phyloP scores from a whole-genome alignment of 2,888 invertebrate species.

The Carcina quercana region DNA sequence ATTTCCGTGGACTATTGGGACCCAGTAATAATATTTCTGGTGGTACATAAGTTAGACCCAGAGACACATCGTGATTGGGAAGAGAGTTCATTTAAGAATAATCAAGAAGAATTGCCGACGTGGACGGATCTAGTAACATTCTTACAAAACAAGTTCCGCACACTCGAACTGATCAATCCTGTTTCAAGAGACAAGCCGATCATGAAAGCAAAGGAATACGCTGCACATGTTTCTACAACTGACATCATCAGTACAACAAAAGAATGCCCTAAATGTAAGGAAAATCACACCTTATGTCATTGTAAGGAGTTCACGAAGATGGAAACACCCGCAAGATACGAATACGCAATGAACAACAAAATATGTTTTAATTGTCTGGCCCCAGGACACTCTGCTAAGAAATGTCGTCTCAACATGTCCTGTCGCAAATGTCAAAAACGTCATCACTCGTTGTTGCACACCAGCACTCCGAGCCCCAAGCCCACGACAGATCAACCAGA shows the following conservation, averaged over 20 bases:
- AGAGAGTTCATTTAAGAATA: conserved; percentile 3
- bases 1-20: conserved; percentile 18
- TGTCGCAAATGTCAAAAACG: conserved; percentile 8
- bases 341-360: conserved; percentile 3
- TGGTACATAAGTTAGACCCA: conserved; percentile 20
- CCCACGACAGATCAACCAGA: background rate
- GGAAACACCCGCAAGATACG: conserved; percentile 3
- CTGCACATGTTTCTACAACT: background rate
- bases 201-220: background rate
- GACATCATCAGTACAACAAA: background rate
- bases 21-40: conserved; percentile 19
- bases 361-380: conserved; percentile 13
- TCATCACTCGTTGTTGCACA: conserved; percentile 4
- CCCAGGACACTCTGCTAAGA: conserved; percentile 9
- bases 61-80: conserved; percentile 19
- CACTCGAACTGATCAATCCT: background rate
- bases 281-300: background rate
- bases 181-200: background rate
- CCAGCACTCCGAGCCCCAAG: background rate
- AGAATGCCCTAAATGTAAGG: background rate
- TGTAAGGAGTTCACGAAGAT: background rate
- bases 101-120: background rate
- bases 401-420: conserved; percentile 3
- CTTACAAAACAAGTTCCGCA: background rate
- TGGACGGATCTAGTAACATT: background rate